phyloP scores from a whole-genome alignment of 1,140 invertebrate genomes.

The Pseudomyrmex flavicornis region DNA sequence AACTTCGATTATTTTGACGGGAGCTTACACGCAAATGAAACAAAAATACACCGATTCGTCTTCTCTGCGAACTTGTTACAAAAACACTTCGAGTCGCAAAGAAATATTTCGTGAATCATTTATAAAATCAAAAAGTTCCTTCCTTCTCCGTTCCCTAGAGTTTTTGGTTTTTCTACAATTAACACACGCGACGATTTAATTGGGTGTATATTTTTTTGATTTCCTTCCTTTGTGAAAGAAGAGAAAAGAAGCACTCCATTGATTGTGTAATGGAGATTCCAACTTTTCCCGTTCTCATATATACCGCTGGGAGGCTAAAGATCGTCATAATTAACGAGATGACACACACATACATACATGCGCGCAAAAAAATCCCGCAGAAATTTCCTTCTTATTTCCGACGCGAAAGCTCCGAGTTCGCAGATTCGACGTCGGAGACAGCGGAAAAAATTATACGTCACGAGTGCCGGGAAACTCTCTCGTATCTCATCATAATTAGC shows the following conservation, averaged over 20 bases:
- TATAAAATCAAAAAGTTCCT: not conserved
- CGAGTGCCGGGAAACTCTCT: slow-evolving; percentile 36
- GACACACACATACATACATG: not conserved
- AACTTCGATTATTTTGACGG: not conserved
- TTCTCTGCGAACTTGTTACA: not conserved
- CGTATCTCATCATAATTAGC: slow-evolving; percentile 74
- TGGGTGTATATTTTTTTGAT: not conserved
- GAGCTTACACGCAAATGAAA: not conserved
- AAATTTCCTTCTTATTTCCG: slow-evolving; percentile 45
- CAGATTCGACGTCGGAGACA: slow-evolving; percentile 39
- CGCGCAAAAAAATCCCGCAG: not conserved
- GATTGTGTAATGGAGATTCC: slow-evolving; percentile 31
- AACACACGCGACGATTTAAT: slow-evolving; percentile 14
- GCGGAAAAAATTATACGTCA: slow-evolving; percentile 43
- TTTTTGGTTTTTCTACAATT: slow-evolving; percentile 25
- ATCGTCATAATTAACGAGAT: slow-evolving; percentile 38
- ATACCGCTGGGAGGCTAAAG: slow-evolving; percentile 1
- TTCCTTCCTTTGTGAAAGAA: not conserved
- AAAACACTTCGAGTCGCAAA: not conserved
- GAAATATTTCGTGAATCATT: not conserved
- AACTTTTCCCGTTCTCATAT: slow-evolving; percentile 32
- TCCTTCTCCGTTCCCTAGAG: not conserved
- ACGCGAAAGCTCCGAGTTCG: not conserved
- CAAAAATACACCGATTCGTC: not conserved
- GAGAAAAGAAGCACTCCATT: not conserved